These are phyloP conservation scores for Nemoura dubitans DNA, from an alignment of 2,888 invertebrate genomes.

Conservation along the genomic window DNA sequence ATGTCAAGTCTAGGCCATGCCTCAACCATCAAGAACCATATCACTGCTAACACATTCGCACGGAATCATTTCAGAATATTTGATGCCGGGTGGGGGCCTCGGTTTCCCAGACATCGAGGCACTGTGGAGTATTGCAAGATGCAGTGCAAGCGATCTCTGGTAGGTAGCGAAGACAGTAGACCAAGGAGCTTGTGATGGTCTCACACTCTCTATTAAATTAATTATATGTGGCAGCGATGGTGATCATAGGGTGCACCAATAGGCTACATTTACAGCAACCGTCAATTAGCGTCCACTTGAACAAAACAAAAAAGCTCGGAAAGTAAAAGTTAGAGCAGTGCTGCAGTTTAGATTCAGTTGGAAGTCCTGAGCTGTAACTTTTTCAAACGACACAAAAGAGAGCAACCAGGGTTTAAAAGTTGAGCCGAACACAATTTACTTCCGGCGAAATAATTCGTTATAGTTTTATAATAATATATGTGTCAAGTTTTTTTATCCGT, in stretches of 20 bases:
- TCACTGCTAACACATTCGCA: too few relatives aligned
- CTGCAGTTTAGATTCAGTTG: not conserved
- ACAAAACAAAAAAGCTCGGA: not conserved
- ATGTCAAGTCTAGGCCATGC: too few relatives aligned
- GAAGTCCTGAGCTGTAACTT: not conserved
- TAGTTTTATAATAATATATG: conserved; percentile 12
- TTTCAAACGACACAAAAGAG: not conserved
- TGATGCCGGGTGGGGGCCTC: too few relatives aligned
- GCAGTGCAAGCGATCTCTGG: too few relatives aligned
- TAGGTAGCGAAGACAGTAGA: too few relatives aligned
- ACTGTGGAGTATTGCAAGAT: too few relatives aligned
- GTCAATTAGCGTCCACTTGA: not conserved
- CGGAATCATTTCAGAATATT: too few relatives aligned
- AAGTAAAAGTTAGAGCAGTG: not conserved
- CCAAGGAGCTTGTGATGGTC: not conserved
- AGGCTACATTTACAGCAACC: not conserved
- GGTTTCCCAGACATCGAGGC: too few relatives aligned
- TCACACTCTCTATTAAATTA: not conserved
- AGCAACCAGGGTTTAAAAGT: not conserved
- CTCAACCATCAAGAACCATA: too few relatives aligned
- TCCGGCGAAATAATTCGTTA: conserved; percentile 12
- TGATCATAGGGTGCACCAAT: not conserved
- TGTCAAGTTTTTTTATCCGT: not conserved
- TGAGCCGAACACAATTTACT: not conserved
- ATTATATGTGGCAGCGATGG: not conserved